phyloP scores from a whole-genome alignment of 1,140 invertebrate species.

The Drosophila arawakana region DNA sequence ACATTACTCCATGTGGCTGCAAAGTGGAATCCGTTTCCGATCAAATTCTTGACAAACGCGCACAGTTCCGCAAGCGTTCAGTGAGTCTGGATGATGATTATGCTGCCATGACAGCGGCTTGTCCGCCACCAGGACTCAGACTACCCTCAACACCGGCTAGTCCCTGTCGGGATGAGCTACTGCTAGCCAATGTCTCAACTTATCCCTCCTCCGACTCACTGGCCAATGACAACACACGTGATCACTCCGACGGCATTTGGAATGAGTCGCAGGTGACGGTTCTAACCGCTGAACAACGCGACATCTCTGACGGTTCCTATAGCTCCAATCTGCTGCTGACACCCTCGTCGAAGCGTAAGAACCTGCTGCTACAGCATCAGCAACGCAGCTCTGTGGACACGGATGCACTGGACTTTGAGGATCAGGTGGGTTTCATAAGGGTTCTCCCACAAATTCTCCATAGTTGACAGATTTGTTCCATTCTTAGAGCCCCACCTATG shows the following conservation, averaged over 20 bases:
- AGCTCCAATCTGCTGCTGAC: slow-evolving; percentile 87
- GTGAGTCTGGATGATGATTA: slow-evolving; percentile 86
- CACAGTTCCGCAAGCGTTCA: slow-evolving; percentile 87
- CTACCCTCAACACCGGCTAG: slow-evolving; percentile 86
- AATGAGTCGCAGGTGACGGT: slow-evolving; percentile 94
- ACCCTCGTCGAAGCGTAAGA: slow-evolving; percentile 90
- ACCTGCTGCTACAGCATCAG: slow-evolving; percentile 91
- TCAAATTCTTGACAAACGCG: slow-evolving; percentile 48
- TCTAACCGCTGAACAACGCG: slow-evolving; percentile 87
- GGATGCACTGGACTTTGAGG: slow-evolving; percentile 90
- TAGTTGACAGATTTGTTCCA: not conserved
- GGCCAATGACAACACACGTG: slow-evolving; percentile 90
- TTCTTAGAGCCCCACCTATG: slow-evolving; percentile 74
- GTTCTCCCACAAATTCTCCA: no score
- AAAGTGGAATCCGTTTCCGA: slow-evolving; percentile 35
- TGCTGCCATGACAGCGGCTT: slow-evolving; percentile 7
- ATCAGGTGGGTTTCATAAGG: slow-evolving; percentile 85
- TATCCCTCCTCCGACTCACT: slow-evolving; percentile 93
- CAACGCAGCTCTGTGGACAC: slow-evolving; percentile 93
- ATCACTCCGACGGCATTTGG: slow-evolving; percentile 94
- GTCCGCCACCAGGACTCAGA: slow-evolving; percentile 45
- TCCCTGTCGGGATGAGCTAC: slow-evolving; percentile 84
- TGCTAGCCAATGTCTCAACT: slow-evolving; percentile 86
- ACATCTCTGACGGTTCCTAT: slow-evolving; percentile 85
- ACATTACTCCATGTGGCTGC: slow-evolving; percentile 64